A percentile compares a stretch with the other conserved stretches of the same genome.
Evolutionary conservation across 2,113 vertebrate species (phyloP).

Genomic region (Anthoscopus minutus): DNA sequence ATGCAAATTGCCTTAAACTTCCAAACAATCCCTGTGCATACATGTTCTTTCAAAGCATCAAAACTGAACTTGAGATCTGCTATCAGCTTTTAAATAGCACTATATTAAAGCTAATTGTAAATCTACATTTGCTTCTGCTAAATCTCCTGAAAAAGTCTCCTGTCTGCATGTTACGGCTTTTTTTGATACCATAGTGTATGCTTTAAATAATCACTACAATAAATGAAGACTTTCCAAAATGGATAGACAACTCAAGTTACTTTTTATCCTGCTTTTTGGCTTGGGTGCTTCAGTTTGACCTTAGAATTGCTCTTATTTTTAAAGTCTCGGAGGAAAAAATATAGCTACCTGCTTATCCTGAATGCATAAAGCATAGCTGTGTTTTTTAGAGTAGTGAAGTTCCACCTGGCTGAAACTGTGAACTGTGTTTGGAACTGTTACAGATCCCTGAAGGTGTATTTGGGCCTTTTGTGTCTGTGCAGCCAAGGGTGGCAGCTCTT

Average conservation of each 20-base stretch:
- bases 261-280: constrained; percentile 9
- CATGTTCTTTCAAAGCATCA: constrained; percentile 21
- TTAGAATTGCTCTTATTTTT: neutral
- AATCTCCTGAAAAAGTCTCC: constrained; percentile 43
- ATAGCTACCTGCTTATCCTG: neutral
- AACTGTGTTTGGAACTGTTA: neutral
- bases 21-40: neutral
- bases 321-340: neutral
- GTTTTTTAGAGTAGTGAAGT: neutral
- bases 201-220: constrained; percentile 51
- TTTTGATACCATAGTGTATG: constrained; percentile 60
- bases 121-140: constrained; percentile 58
- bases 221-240: constrained; percentile 54
- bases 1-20: constrained; percentile 61
- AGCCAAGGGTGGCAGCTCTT: neutral
- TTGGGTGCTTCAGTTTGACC: neutral
- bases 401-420: neutral
- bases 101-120: constrained; percentile 65
- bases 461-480: neutral
- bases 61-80: constrained; percentile 23
- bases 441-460: neutral
- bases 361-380: neutral
- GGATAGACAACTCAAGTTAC: constrained; percentile 43
- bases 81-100: constrained; percentile 49
- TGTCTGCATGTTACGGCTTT: constrained; percentile 38